Evolutionary conservation across 2,797 vertebrate genomes (phyloP).

Genomic region (Valencia hispanica): DNA sequence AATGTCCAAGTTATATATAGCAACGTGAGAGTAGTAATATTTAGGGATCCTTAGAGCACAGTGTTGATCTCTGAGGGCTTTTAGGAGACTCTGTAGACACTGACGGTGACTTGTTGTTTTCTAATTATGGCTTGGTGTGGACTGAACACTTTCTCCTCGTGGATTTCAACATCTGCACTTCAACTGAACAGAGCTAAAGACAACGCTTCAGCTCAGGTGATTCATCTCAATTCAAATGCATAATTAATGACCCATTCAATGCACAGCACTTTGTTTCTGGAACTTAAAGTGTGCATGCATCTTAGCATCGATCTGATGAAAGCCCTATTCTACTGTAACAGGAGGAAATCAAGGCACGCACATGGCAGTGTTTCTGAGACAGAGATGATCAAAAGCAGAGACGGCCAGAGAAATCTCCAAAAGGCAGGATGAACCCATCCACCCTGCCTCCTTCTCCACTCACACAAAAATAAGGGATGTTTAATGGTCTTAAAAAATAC

Average conservation of each 20-base stretch:
- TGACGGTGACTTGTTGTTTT: constrained; percentile 26
- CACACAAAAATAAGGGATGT: constrained; percentile 7
- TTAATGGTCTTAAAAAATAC: constrained; percentile 19
- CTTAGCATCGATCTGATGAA: constrained; percentile 62
- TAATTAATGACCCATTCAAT: constrained; percentile 60
- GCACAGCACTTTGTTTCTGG: constrained; percentile 37
- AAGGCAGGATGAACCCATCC: constrained; percentile 62
- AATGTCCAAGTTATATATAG: background rate
- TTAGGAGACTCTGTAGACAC: background rate
- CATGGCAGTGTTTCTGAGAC: constrained; percentile 54
- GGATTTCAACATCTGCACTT: constrained; percentile 18
- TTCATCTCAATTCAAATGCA: constrained; percentile 43
- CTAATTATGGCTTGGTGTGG: constrained; percentile 26
- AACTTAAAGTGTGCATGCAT: constrained; percentile 54
- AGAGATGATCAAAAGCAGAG: constrained; percentile 67
- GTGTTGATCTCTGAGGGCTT: background rate
- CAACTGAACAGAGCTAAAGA: constrained; percentile 40
- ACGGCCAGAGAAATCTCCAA: constrained; percentile 60
- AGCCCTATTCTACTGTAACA: constrained; percentile 63
- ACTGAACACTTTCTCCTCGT: constrained; percentile 31
- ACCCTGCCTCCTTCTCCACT: constrained; percentile 32
- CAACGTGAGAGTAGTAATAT: background rate
- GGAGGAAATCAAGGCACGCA: constrained; percentile 66
- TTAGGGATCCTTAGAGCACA: background rate
- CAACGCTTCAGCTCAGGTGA: constrained; percentile 26